Evolutionary conservation across 2,113 vertebrate species (phyloP).

Genomic region (Halichoerus grypus): DNA sequence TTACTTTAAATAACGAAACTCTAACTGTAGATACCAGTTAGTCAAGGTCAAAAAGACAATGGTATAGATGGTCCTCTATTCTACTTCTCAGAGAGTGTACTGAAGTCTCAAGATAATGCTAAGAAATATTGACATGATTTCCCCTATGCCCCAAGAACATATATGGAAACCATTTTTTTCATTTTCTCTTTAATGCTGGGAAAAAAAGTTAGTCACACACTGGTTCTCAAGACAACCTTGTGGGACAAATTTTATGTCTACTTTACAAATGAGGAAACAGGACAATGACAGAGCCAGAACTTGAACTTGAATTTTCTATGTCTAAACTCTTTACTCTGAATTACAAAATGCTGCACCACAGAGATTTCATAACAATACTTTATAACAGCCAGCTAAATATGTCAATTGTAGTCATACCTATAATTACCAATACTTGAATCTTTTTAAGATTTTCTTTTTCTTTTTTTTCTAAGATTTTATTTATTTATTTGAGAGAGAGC

Average conservation of each 20-base stretch:
- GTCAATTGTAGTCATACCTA: neutral
- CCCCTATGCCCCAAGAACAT: neutral
- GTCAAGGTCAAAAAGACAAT: neutral
- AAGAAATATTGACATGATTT: neutral
- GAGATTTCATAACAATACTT: neutral
- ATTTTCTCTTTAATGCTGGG: neutral
- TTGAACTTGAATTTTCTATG: neutral
- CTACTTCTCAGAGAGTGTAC: neutral
- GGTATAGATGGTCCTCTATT: neutral
- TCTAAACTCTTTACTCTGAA: neutral
- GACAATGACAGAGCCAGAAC: neutral
- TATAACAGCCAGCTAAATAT: neutral
- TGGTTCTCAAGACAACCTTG: neutral
- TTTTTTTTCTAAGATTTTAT: neutral
- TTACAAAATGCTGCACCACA: neutral
- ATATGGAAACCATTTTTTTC: neutral
- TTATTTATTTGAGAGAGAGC: neutral
- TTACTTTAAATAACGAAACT: neutral
- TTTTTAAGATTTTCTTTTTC: neutral
- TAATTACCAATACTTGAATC: neutral
- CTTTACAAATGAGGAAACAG: neutral
- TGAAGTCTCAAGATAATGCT: neutral
- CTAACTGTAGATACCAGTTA: neutral
- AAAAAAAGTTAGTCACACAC: neutral
- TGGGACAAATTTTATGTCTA: neutral